These are phyloP conservation scores for Lasioglossum figueresi DNA, from an alignment of 2,888 invertebrate genomes.

Conservation along the genomic window DNA sequence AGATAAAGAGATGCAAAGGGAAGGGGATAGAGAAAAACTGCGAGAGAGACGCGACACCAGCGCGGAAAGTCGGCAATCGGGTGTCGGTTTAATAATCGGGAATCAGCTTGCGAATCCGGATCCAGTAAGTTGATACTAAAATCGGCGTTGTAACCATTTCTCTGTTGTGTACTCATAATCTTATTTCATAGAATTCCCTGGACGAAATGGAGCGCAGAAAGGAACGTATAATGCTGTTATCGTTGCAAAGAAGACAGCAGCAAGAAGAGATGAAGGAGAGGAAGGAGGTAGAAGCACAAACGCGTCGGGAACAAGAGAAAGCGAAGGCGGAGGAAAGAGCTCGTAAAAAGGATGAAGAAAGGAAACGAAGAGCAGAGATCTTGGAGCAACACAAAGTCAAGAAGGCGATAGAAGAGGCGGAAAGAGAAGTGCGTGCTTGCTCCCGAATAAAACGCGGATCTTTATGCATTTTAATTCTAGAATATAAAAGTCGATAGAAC, in stretches of 20 bases:
- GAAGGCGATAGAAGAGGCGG: slow-evolving; percentile 96
- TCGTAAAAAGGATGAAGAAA: slow-evolving; percentile 92
- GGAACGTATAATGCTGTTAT: slow-evolving; percentile 94
- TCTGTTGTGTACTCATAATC: neutral
- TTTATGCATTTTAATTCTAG: too few relatives aligned
- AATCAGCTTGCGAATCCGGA: slow-evolving; percentile 88
- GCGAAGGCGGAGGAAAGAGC: slow-evolving; percentile 90
- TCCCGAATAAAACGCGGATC: neutral
- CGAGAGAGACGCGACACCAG: slow-evolving; percentile 76
- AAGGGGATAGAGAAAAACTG: slow-evolving; percentile 82
- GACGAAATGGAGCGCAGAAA: slow-evolving; percentile 97
- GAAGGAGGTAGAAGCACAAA: slow-evolving; percentile 92
- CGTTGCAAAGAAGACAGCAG: slow-evolving; percentile 94
- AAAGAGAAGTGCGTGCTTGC: slow-evolving; percentile 88
- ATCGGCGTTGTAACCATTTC: neutral
- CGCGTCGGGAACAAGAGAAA: slow-evolving; percentile 90
- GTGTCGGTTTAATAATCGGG: slow-evolving; percentile 88
- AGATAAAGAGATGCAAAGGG: slow-evolving; percentile 81
- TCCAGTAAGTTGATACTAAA: slow-evolving; percentile 85
- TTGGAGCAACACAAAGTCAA: slow-evolving; percentile 96
- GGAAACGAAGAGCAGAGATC: slow-evolving; percentile 93
- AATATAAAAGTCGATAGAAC: too few relatives aligned
- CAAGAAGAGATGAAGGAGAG: slow-evolving; percentile 94
- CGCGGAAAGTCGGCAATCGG: slow-evolving; percentile 75
- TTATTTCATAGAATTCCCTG: slow-evolving; percentile 88